These are phyloP conservation scores for Ennomos erosarius DNA, from an alignment of 2,888 invertebrate genomes.

Conservation along the genomic window DNA sequence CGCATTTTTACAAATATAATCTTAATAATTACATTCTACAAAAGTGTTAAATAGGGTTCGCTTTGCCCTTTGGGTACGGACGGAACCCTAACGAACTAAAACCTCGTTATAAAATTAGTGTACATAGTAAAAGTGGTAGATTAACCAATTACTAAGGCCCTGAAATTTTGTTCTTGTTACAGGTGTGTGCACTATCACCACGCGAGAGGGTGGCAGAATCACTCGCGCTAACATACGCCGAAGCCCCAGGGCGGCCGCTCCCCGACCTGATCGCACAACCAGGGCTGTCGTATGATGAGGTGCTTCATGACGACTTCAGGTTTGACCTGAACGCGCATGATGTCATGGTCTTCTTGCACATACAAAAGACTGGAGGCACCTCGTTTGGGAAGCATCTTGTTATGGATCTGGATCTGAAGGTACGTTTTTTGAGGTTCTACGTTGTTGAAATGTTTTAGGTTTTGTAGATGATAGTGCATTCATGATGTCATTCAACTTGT, in stretches of 20 bases:
- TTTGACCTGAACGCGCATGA: conserved; percentile 97
- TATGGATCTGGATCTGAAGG: conserved; percentile 94
- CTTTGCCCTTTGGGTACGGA: no score
- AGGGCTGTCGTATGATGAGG: conserved; percentile 93
- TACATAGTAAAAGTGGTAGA: no score
- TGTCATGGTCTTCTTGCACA: conserved; percentile 98
- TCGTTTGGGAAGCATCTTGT: conserved; percentile 98
- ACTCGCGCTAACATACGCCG: conserved; percentile 77
- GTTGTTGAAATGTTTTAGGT: no score
- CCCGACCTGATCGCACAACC: conserved; percentile 85
- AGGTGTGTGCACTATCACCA: conserved; percentile 91
- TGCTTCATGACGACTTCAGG: conserved; percentile 93
- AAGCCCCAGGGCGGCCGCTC: conserved; percentile 81
- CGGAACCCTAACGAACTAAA: no score
- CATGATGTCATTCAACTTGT: no score
- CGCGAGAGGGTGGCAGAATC: conserved; percentile 86
- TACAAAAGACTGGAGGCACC: conserved; percentile 99
- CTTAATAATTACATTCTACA: no score
- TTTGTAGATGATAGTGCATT: no score
- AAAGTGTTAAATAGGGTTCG: no score
- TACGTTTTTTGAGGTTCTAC: conserved; percentile 47
- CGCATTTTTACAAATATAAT: no score
- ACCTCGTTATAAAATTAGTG: no score
- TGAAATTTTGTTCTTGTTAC: conserved; percentile 44
- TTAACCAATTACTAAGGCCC: no score